Percentiles rank a stretch among this genome's conserved stretches.
Evolutionary conservation across 2,888 invertebrate genomes (phyloP).

Genomic region (Nephrotoma appendiculata): DNA sequence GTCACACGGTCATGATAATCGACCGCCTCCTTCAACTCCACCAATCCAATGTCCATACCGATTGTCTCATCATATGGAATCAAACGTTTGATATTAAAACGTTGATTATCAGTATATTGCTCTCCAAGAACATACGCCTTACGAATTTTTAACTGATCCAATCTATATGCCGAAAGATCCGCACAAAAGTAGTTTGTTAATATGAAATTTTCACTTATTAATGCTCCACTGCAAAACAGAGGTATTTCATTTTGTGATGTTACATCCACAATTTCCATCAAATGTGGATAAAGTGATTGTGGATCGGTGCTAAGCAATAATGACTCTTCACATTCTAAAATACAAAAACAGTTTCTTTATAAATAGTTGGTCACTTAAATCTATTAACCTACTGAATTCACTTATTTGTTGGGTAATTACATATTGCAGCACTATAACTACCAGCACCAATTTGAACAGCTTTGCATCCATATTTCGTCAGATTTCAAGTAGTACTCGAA

Average conservation of each 20-base stretch:
- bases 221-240: neutral
- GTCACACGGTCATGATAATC: slow-evolving; percentile 14
- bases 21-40: slow-evolving; percentile 24
- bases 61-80: slow-evolving; percentile 20
- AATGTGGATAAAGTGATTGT: neutral
- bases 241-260: neutral
- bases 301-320: neutral
- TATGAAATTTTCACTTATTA: neutral
- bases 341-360: neutral
- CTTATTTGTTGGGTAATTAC: neutral
- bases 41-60: slow-evolving; percentile 24
- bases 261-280: too few species aligned
- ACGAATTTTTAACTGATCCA: neutral
- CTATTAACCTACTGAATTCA: neutral
- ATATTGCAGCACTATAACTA: neutral
- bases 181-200: neutral
- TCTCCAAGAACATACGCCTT: neutral
- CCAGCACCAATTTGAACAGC: neutral
- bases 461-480: neutral
- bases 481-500: neutral
- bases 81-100: slow-evolving; percentile 15
- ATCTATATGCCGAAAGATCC: too few species aligned
- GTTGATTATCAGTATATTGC: slow-evolving; percentile 17
- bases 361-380: neutral
- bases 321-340: neutral